Evolutionary conservation across 2,888 invertebrate genomes (phyloP).

Genomic region (Aspidapion aeneum): DNA sequence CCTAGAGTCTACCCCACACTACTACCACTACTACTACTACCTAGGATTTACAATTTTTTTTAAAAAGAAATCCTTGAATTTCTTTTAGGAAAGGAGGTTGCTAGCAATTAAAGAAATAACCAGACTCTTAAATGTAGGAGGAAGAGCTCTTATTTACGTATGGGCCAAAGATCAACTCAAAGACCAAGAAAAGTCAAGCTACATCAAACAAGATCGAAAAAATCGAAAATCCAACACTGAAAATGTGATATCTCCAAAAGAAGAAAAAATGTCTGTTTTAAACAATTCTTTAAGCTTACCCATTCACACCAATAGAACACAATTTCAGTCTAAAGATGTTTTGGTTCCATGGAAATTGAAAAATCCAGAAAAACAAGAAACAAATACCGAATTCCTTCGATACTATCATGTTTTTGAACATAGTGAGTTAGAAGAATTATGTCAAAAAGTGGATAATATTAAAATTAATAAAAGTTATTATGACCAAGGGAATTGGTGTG

Average conservation of each 20-base stretch:
- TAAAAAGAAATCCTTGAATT: background rate
- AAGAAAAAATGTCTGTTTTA: constrained; percentile 27
- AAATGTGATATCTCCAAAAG: background rate
- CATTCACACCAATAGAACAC: constrained; percentile 86
- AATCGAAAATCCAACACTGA: constrained; percentile 40
- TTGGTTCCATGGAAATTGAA: constrained; percentile 94
- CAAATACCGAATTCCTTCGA: constrained; percentile 63
- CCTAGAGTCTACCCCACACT: no score
- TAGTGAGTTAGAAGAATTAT: constrained; percentile 70
- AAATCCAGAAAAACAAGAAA: constrained; percentile 43
- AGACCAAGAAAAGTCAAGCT: constrained; percentile 63
- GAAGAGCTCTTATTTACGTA: constrained; percentile 84
- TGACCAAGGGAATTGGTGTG: constrained; percentile 97
- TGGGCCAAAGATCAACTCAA: constrained; percentile 91
- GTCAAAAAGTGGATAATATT: constrained; percentile 53
- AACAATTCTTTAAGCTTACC: constrained; percentile 53
- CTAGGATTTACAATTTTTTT: constrained; percentile 8
- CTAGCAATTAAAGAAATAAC: constrained; percentile 74
- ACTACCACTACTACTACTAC: no score
- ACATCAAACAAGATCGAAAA: constrained; percentile 61
- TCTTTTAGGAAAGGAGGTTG: constrained; percentile 65
- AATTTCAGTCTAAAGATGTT: constrained; percentile 86
- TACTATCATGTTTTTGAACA: constrained; percentile 94
- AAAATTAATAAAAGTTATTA: constrained; percentile 71
- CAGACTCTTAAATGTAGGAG: constrained; percentile 68